Conservation (phyloP, 1,140 invertebrate species). For the Eurosta solidaginis region DNA sequence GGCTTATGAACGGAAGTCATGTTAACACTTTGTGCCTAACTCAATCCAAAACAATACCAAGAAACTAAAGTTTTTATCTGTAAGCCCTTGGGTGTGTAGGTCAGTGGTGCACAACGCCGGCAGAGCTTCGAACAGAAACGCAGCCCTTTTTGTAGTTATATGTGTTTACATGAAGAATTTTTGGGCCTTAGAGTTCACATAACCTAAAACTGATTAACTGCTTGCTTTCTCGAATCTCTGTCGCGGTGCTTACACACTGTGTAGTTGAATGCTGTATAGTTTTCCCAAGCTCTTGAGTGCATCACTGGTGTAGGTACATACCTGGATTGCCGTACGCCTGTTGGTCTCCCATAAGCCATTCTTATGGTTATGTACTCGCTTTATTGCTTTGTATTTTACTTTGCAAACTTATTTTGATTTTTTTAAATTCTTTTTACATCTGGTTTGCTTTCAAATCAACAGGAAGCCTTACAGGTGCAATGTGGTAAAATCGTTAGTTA, state of each 20-base stretch:
- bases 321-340: not conserved
- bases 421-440: not conserved
- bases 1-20: slow-evolving; percentile 1
- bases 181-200: too few relatives aligned
- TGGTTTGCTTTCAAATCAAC: slow-evolving; percentile 7
- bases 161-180: too few relatives aligned
- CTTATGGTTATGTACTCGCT: not conserved
- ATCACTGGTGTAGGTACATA: too few relatives aligned
- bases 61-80: not conserved
- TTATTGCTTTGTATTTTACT: not conserved
- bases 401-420: not conserved
- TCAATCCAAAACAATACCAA: not conserved
- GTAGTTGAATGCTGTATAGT: too few relatives aligned
- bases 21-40: not conserved
- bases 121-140: too few relatives aligned
- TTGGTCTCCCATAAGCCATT: not conserved
- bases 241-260: too few relatives aligned
- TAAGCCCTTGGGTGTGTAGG: too few relatives aligned
- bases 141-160: too few relatives aligned
- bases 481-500: not conserved
- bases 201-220: too few relatives aligned
- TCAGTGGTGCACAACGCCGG: too few relatives aligned
- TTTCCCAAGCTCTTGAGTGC: too few relatives aligned
- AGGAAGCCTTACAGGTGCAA: slow-evolving; percentile 9
- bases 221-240: too few relatives aligned